These are phyloP conservation scores for Philopotamus ludificatus DNA, from an alignment of 1,140 invertebrate species.

Conservation along the genomic window DNA sequence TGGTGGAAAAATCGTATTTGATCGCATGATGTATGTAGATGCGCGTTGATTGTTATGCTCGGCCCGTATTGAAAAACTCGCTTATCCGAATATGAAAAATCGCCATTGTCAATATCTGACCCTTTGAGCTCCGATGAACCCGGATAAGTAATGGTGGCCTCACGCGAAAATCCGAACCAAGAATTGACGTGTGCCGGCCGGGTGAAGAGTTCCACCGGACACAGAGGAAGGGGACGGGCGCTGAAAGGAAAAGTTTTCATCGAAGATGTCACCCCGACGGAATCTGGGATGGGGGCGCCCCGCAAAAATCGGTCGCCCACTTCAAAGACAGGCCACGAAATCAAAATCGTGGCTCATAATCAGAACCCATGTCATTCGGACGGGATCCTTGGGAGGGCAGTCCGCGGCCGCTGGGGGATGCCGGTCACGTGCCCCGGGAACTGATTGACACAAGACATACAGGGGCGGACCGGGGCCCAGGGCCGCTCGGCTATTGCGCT, in stretches of 20 bases:
- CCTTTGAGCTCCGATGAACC: neutral
- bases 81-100: neutral
- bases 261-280: neutral
- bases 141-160: neutral
- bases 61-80: neutral
- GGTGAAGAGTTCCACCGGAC: too few species aligned
- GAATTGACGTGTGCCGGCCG: neutral
- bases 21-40: too few species aligned
- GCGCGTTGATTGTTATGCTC: too few species aligned
- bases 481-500: slow-evolving; percentile 34
- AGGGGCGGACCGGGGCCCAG: slow-evolving; percentile 15
- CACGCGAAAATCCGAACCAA: neutral
- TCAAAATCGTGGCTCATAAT: slow-evolving; percentile 30
- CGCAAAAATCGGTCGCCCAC: slow-evolving; percentile 3
- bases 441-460: slow-evolving; percentile 42
- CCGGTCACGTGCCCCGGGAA: slow-evolving; percentile 27
- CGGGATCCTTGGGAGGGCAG: neutral
- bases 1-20: neutral
- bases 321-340: slow-evolving; percentile 27
- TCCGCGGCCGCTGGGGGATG: slow-evolving; percentile 2
- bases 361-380: slow-evolving; percentile 26
- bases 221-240: too few species aligned
- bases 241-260: neutral
- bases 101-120: neutral
- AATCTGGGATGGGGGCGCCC: neutral